Evolutionary conservation across 2,797 vertebrate genomes (phyloP), one percentile per base, ranked within the genome.

Genomic region (Enteromius paludinosus): DNA sequence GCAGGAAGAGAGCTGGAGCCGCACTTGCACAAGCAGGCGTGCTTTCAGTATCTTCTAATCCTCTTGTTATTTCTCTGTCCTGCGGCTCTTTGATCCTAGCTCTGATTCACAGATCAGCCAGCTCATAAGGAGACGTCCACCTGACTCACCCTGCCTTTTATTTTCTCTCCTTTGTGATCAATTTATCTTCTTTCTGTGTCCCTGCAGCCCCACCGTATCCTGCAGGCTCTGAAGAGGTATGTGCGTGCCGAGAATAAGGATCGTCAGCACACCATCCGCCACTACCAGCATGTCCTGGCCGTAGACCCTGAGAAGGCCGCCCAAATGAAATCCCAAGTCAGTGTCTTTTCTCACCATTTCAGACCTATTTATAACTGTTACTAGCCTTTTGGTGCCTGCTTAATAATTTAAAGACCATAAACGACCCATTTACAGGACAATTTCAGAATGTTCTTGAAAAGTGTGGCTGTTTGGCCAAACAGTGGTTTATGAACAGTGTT

Each of bases 251-350:
- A 99, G 92, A 98, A 98, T 94, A 99, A 99, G 89, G 98, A 99
- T 89, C 95, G 97, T 4, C 96, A 98, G 87, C 98, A 99, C 91
- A 99, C 98, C 88, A 94, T 99, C 90, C 96, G 96, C 62, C 98
- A 99, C 84, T 99, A 98, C 92, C 97, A 99, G 92, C 98, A 99
- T 0, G 97, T 98, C 86, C 92, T 98, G 91, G 97, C 96, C 0
- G 98, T 99, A 59, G 98, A 99, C 88, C 98, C 98, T 0, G 97
- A 98, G 90, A 99, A 99, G 90, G 98, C 98, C 0, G 97, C 97
- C 0, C 98, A 99, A 93, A 98, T 99, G 97, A 99, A 98, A 91
- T 98, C 97, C 69, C 98, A 99, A 96, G 98, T 99, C 85, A 66
- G 92, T 81, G 70, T 15, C 18, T 18, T 47, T 64, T 78, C n/a